Evolutionary conservation across 2,797 vertebrate genomes (phyloP).

Genomic region (Synaphobranchus kaupii): DNA sequence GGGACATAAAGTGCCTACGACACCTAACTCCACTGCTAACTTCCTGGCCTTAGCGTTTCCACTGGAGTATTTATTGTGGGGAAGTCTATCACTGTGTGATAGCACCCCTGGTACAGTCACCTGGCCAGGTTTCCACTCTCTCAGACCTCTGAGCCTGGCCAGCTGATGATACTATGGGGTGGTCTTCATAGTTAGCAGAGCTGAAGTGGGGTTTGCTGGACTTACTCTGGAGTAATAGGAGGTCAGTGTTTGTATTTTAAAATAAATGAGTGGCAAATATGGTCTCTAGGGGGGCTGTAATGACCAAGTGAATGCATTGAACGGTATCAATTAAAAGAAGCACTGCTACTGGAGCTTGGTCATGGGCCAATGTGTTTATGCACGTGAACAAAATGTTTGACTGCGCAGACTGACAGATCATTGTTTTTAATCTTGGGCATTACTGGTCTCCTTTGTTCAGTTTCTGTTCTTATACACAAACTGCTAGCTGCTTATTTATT

Average conservation of each 20-base stretch:
- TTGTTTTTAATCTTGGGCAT: not conserved
- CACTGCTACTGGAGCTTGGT: not conserved
- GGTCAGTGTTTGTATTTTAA: not conserved
- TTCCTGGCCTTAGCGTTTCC: slow-evolving; percentile 44
- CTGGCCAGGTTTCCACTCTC: slow-evolving; percentile 33
- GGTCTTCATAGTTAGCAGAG: not conserved
- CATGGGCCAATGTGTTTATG: not conserved
- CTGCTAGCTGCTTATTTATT: not conserved
- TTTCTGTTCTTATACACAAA: not conserved
- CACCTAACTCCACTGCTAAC: slow-evolving; percentile 48
- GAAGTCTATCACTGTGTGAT: slow-evolving; percentile 43
- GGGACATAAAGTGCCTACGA: slow-evolving; percentile 74
- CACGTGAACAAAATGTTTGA: not conserved
- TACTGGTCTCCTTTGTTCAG: not conserved
- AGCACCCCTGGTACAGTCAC: slow-evolving; percentile 37
- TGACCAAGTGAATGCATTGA: not conserved
- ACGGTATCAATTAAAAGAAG: not conserved
- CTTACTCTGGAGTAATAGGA: not conserved
- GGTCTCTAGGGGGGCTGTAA: not conserved
- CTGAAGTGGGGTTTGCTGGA: not conserved
- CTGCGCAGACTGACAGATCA: not conserved
- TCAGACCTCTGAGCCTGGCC: slow-evolving; percentile 10
- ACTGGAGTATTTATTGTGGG: slow-evolving; percentile 38
- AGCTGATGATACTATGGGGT: slow-evolving; percentile 15
- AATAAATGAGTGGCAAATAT: not conserved